Base-by-base conservation (phyloP, 2,888 invertebrate species). In the Mythimna albipuncta region DNA sequence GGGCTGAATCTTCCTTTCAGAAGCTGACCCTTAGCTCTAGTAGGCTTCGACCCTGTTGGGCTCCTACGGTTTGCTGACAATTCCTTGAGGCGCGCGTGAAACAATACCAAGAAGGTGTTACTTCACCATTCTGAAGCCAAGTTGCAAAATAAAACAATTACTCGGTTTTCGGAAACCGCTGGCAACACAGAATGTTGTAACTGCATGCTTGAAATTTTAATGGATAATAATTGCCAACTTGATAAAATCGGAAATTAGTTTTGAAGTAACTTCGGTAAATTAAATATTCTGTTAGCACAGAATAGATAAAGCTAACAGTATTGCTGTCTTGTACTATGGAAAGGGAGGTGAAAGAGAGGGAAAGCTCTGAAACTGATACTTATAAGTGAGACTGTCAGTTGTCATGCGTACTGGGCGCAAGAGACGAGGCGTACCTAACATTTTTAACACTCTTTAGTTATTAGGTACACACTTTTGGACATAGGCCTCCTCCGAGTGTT, bases 81-180 rank as follows among this genome's bases (percentile, higher is more conserved):
- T 2, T 26, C 26, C 26, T 26, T 26, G 26, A 26, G 26, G 2
- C 26, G 26, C 26, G 26, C 26, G 26, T 26, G 26, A 2, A 26
- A 26, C 26, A 26, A 26, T 26, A 26, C 26, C 32, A 32, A 32
- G 32, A 32, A 32, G 32, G 32, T 32, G 32, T 72, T 78, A 54
- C 72, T 59, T 59, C 73, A 77, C 47, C 19, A 9, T 41, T 41
- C 65, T 50, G 65, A 54, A 79, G 52, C 35, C 50, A 41, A n/a
- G 32, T 81, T 81, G 69, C 83, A 64, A 83, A 55, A 83, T 26
- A n/a, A 21, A 13, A 68, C 65, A 79, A 68, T 75, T 83, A 69
- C 64, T 26, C 13, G 64, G 58, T 75, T 83, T 79, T 79, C 75
- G 64, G 83, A 83, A 79, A 70, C 67, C 41, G 54, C 67, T 11